Percentiles rank a stretch among this genome's conserved stretches.
Evolutionary conservation across 2,888 invertebrate species (phyloP).

Genomic region (Drosophila heteroneura): DNA sequence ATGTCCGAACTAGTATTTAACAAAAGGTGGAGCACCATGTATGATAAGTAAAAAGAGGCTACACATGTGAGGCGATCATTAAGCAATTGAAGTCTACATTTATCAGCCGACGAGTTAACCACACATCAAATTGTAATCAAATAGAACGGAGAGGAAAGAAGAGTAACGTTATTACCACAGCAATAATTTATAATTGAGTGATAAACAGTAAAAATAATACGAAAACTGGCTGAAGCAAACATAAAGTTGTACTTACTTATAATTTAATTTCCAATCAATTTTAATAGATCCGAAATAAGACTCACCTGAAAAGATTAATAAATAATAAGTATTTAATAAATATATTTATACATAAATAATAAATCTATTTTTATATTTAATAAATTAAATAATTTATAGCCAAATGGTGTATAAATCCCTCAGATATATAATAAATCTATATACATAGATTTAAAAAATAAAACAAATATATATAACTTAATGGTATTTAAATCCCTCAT

Average conservation of each 20-base stretch:
- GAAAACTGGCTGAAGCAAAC: background rate
- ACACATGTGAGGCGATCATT: conserved; percentile 24
- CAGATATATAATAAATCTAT: background rate
- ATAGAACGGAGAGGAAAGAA: background rate
- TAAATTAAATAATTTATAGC: background rate
- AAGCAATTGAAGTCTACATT: conserved; percentile 6
- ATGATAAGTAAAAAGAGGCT: background rate
- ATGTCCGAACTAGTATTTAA: background rate
- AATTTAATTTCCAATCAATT: background rate
- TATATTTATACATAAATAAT: background rate
- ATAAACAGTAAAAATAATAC: background rate
- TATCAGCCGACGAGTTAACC: background rate
- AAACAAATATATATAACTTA: background rate
- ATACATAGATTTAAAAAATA: background rate
- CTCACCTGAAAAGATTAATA: conserved; percentile 16
- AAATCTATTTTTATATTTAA: background rate
- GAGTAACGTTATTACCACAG: background rate
- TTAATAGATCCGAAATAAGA: background rate
- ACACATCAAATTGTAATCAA: conserved; percentile 16
- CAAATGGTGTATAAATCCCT: conserved; percentile 3
- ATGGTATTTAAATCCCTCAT: conserved; percentile 21
- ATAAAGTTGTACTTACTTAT: background rate
- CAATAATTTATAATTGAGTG: background rate
- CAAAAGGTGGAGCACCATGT: background rate
- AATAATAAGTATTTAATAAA: background rate